A percentile compares a stretch with the other conserved stretches of the same genome.
phyloP scores from a whole-genome alignment of 2,888 invertebrate genomes.

The Zhuqinia jingwanae region DNA sequence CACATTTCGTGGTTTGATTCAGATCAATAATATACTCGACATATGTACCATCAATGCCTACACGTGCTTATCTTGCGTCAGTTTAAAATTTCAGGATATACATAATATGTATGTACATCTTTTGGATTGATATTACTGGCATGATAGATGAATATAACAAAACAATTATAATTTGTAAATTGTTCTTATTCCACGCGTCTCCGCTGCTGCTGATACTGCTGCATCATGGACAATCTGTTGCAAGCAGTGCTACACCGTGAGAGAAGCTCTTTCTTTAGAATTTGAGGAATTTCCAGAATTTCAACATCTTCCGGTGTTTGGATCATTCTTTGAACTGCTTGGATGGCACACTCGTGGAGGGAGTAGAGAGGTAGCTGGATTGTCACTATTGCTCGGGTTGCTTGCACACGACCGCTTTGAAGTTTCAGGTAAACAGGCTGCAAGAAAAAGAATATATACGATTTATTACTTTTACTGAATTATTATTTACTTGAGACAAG shows the following conservation, averaged over 20 bases:
- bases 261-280: slow-evolving; percentile 77
- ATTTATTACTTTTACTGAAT: no score
- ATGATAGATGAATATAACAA: no score
- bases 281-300: slow-evolving; percentile 82
- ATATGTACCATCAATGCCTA: no score
- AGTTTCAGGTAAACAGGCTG: slow-evolving; percentile 72
- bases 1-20: no score
- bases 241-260: slow-evolving; percentile 26
- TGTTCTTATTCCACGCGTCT: background rate
- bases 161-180: no score
- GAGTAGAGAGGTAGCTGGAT: slow-evolving; percentile 83
- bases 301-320: slow-evolving; percentile 80
- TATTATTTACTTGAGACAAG: no score
- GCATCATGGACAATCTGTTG: background rate
- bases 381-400: slow-evolving; percentile 81
- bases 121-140: no score
- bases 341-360: slow-evolving; percentile 82
- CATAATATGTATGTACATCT: no score
- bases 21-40: no score
- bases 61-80: no score
- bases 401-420: slow-evolving; percentile 66
- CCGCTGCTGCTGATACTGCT: background rate
- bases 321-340: slow-evolving; percentile 82
- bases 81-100: no score
- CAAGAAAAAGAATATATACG: slow-evolving; percentile 31